Base-by-base conservation (phyloP, 2,888 invertebrate genomes). In the Bruchidius siliquastri region DNA sequence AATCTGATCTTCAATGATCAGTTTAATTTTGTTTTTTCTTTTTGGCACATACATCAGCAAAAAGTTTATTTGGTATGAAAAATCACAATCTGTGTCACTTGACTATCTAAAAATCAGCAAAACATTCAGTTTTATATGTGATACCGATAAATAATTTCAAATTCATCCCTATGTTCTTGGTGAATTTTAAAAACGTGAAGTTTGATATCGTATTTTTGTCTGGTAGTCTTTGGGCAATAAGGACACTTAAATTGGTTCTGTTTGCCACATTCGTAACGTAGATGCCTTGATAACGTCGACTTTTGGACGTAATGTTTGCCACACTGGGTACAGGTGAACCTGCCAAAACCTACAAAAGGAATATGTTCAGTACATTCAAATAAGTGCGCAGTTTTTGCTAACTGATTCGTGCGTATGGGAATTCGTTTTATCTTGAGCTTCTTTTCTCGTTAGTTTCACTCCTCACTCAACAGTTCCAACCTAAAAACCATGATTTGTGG, bases 301-400 rank as follows among this genome's bases (percentile, higher is more conserved):
- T 91, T 92, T 85, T 91, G 90, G 84, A 91, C 91, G 88, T 94
- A 95, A 75, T 90, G 90, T 86, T 93, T 94, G 74, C 92, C 92
- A 84, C 94, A 94, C 13, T 13, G 18, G 2, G 71, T 18, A 20
- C 71, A 71, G 20, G 18, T 30, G 32, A 68, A 68, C 22, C 68
- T 68, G 18, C 22, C 68, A 21, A 68, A n/a, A 10, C 49, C 49
- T 49, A 13, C 3, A 30, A 30, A 30, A n/a, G n/a, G n/a, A n/a
- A n/a, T n/a, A n/a, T n/a, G n/a, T n/a, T n/a, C n/a, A n/a, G n/a
- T n/a, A n/a, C n/a, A n/a, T n/a, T n/a, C n/a, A n/a, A n/a, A n/a
- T n/a, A n/a, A n/a, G n/a, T n/a, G n/a, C n/a, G n/a, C n/a, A n/a
- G n/a, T n/a, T n/a, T n/a, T n/a, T n/a, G n/a, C n/a, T n/a, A n/a